Evolutionary conservation across 2,797 vertebrate genomes (phyloP), one percentile per base, ranked within the genome.

Genomic region (Gymnocypris eckloni): DNA sequence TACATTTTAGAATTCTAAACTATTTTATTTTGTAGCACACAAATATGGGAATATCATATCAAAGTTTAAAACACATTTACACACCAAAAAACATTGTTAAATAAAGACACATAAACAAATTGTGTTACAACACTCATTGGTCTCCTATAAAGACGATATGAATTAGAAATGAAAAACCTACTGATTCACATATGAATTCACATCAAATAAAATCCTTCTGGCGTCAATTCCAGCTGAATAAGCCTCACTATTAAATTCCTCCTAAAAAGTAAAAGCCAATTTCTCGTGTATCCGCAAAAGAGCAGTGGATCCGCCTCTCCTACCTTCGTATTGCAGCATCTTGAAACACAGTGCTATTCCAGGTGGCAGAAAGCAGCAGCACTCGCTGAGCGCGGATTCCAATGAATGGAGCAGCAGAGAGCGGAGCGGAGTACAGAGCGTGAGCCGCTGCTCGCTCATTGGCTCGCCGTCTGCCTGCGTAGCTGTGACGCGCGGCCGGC

Each of bases 301-400:
- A 43, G 25, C 13, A 52, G 1, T 20, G 72, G 15, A 69, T 56
- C 0, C 20, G 78, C 39, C n/a, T 25, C 15, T 88, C 97, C 95
- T 98, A 99, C 98, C 98, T 98, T 99, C 97, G 94, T 95, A 96
- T 92, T 98, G 97, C 96, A 98, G 96, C 98, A 99, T 99, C 95
- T 93, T 91, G 92, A 91, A 88, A 92, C 95, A 95, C 95, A 95
- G 95, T 95, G 94, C 91, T 90, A 93, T 88, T 94, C 95, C 93
- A 86, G 87, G 84, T 66, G 41, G 39, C 43, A 72, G 41, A 82
- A 85, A 83, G 84, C 77, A 85, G 83, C 91, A 86, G 84, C 90
- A 84, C 79, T 89, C 88, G 87, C 88, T 81, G 81, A 89, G 89
- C 69, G 89, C 92, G 91, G 92, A 92, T 79, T 91, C 86, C 88